phyloP scores from a whole-genome alignment of 2,113 vertebrate genomes.

The Lontra canadensis region DNA sequence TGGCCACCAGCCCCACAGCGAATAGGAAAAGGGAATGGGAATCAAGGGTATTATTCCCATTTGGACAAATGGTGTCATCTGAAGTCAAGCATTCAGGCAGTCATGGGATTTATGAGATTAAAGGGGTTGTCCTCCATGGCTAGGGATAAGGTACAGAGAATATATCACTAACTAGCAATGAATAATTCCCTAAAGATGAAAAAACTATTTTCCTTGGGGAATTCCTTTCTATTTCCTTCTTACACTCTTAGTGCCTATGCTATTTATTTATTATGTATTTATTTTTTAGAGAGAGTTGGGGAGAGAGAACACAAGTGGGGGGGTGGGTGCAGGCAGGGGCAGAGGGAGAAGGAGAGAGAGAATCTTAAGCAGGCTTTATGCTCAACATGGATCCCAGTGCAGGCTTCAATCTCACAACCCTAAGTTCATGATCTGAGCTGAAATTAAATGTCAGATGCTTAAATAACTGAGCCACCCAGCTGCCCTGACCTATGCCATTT shows the following conservation, averaged over 20 bases:
- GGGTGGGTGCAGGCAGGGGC: not conserved
- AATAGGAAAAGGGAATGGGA: not conserved
- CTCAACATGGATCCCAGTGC: not conserved
- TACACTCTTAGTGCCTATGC: not conserved
- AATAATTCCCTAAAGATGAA: not conserved
- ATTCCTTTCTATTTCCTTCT: not conserved
- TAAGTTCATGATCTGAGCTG: not conserved
- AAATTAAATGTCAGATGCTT: not conserved
- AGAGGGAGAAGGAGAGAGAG: not conserved
- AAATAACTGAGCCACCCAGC: not conserved
- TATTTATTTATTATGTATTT: not conserved
- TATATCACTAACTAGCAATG: not conserved
- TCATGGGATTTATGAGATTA: not conserved
- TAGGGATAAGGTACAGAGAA: not conserved
- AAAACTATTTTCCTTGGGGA: not conserved
- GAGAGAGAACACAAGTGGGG: not conserved
- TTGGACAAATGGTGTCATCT: not conserved
- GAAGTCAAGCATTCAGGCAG: not conserved
- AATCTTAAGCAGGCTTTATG: not conserved
- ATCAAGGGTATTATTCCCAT: not conserved
- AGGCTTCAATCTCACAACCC: not conserved
- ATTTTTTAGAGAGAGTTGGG: not conserved
- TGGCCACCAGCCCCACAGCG: not conserved
- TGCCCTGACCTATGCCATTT: not conserved
- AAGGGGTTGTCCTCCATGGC: not conserved